Base-by-base conservation (phyloP, 1,140 invertebrate species). In the Temnothorax nylanderi region DNA sequence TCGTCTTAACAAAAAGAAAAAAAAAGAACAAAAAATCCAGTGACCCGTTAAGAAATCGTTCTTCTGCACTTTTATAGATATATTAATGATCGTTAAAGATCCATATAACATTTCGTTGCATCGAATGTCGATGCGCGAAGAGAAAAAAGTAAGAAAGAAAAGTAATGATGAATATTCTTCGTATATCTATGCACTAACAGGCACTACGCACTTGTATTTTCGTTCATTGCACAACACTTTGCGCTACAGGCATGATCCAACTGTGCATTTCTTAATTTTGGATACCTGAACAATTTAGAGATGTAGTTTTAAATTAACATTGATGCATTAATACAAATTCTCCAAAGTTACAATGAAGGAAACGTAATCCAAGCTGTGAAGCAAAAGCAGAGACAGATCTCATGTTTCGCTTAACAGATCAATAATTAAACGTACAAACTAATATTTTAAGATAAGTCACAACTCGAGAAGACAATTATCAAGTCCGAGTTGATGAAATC, bases 401-500 rank as follows among this genome's bases (percentile, higher is more conserved):
- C 72, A 34, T 32, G 72, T 85, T 64, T 77, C 74, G 37, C 60
- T 85, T 85, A 32, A 85, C 74, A 77, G 60, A 85, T 77, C 82
- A 77, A 77, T 77, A 85, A 77, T 85, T 65, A 65, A 85, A 77
- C 60, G 82, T 85, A 85, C 82, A 85, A 85, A 85, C 13, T 85
- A 85, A 85, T 77, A 77, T 21, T 78, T 85, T 85, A 85, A 85
- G 74, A 78, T 51, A 78, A 65, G 37, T 51, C 16, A 56, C 21
- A 44, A 54, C 32, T 37, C 32, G 41, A 64, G 21, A 49, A 77
- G 37, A 85, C 34, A 32, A 51, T 67, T 85, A 54, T 21, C 32
- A 80, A 41, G 41, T 64, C 82, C 32, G 41, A 76, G 41, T 62
- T 77, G 21, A 71, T 56, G 37, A 34, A 71, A 44, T 54, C 44